Evolutionary conservation across 2,888 invertebrate species (phyloP), one percentile per base, ranked within the genome.

Genomic region (Dyspetes luteomarginatus): DNA sequence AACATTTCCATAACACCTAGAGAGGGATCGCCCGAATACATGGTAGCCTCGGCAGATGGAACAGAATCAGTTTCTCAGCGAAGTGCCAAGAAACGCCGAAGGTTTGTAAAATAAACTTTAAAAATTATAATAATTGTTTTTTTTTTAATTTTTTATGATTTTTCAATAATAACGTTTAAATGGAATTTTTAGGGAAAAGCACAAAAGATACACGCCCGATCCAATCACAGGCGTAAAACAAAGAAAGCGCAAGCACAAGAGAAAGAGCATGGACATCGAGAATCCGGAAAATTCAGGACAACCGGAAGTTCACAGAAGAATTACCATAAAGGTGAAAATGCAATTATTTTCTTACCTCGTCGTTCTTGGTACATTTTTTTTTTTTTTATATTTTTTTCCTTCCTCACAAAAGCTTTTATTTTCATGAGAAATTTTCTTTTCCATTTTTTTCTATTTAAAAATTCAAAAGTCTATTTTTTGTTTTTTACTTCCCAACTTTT

Each of bases 211-310:
- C 87, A 95, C 95, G 0, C 95, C 96, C 0, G 95, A 96, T 88
- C 94, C 95, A 1, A 94, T 94, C 0, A 92, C 91, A 19, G 92
- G 91, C 0, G 83, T 89, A 3, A 96, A 96, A 87, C 96, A 96
- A 81, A 95, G 97, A 86, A 97, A 97, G 89, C 94, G 96, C 48
- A 97, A 97, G 88, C 94, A 96, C 82, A 97, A 97, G 93, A 95
- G 96, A 94, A 96, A 96, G 92, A 95, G 94, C 80, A 93, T 96
- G 78, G 96, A 96, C 87, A 92, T 95, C 81, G 94, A 94, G 77
- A 93, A 92, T 88, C 92, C 92, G 0, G 93, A 93, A 28, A 89
- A 90, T 48, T 94, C 94, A 24, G 84, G 86, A 7, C 90, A 90
- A 55, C 90, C 90, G 3, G 91, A 92, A 84, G 84, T 90, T 78